Evolutionary conservation across 2,797 vertebrate species (phyloP).

Genomic region (Spizella passerina): DNA sequence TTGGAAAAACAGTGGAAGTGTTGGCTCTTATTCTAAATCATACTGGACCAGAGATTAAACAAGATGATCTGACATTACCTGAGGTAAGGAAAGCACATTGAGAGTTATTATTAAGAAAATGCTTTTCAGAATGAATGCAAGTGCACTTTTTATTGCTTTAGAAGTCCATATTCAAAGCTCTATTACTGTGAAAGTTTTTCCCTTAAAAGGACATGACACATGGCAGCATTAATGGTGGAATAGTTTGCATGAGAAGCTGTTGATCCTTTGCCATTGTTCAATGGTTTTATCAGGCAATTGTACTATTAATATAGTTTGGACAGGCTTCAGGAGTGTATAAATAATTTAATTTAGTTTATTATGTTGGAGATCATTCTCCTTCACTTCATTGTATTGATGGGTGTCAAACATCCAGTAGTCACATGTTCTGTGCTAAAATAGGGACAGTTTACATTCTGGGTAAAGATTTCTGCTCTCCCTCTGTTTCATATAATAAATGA

Average conservation of each 20-base stretch:
- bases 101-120: neutral
- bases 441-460: neutral
- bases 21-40: constrained; percentile 94
- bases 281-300: neutral
- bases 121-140: neutral
- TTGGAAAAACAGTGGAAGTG: constrained; percentile 97
- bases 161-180: neutral
- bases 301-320: neutral
- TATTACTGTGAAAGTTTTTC: neutral
- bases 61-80: constrained; percentile 85
- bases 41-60: constrained; percentile 84
- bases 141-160: neutral
- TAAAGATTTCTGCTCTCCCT: neutral
- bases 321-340: neutral
- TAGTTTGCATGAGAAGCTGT: neutral
- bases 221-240: neutral
- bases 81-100: constrained; percentile 78
- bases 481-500: neutral
- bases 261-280: neutral
- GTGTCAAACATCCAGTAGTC: neutral
- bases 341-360: neutral
- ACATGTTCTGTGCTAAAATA: neutral
- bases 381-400: neutral
- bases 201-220: neutral
- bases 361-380: neutral